These are phyloP conservation scores for Equus przewalskii DNA, from an alignment of 2,113 vertebrate genomes.

Conservation along the genomic window DNA sequence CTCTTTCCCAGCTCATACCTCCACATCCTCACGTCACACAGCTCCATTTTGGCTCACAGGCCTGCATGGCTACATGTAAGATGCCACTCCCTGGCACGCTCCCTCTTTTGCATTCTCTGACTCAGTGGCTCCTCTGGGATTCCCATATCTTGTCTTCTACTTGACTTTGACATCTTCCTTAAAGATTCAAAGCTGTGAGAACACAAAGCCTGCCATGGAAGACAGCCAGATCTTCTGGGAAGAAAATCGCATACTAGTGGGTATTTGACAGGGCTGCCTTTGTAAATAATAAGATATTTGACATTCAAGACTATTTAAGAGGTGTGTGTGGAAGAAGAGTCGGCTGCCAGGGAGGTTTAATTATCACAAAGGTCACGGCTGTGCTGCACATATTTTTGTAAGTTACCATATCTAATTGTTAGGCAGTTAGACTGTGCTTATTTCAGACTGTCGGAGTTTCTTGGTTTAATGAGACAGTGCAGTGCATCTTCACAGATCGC, in stretches of 20 bases:
- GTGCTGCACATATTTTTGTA: slow-evolving; percentile 51
- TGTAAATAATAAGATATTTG: slow-evolving; percentile 73
- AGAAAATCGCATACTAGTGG: slow-evolving; percentile 31
- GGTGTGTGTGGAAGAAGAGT: not conserved
- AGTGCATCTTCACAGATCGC: slow-evolving; percentile 48
- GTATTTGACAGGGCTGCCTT: slow-evolving; percentile 51
- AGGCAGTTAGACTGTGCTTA: slow-evolving; percentile 28
- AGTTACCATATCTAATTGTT: slow-evolving; percentile 35
- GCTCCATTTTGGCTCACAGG: not conserved
- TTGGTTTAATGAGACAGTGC: slow-evolving; percentile 66
- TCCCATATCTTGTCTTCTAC: not conserved
- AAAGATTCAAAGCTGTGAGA: slow-evolving; percentile 25
- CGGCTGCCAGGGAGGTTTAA: slow-evolving; percentile 68
- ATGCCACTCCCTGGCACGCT: fast-evolving
- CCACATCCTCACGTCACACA: not conserved
- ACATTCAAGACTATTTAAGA: slow-evolving; percentile 70
- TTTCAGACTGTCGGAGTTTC: slow-evolving; percentile 8
- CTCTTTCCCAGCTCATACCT: not conserved
- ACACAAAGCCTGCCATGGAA: not conserved
- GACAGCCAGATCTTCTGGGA: not conserved
- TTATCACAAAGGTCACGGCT: slow-evolving; percentile 69
- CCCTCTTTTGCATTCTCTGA: not conserved
- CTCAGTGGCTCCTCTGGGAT: not conserved
- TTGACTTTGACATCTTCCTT: slow-evolving; percentile 49
- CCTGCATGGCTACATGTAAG: not conserved